Conservation (phyloP, 2,888 invertebrate genomes). For the Octonoba sinensis region DNA sequence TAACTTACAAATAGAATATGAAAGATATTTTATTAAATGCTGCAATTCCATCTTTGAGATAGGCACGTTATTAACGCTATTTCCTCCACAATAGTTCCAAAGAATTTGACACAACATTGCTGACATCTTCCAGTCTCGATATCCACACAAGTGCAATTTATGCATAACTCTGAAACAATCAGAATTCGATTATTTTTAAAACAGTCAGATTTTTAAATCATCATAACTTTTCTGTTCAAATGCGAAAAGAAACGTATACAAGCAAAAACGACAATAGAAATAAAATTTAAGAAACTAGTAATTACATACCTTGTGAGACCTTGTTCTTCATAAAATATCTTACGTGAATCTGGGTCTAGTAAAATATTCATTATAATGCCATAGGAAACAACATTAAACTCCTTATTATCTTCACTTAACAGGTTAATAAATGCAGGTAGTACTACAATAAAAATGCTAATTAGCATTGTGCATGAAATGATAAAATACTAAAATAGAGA, state of each 20-base stretch:
- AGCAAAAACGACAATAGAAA: neutral
- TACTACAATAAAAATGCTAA: conserved; percentile 21
- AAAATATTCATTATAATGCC: conserved; percentile 50
- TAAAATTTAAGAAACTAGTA: neutral
- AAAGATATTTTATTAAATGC: conserved; percentile 45
- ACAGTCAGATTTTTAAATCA: too few species aligned
- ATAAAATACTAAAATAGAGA: neutral
- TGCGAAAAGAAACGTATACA: too few species aligned
- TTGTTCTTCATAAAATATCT: conserved; percentile 46
- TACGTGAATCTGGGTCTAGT: conserved; percentile 25
- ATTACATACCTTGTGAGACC: conserved; percentile 39
- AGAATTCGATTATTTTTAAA: neutral
- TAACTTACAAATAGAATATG: conserved; percentile 46
- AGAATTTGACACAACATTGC: conserved; percentile 46
- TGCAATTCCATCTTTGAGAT: conserved; percentile 38
- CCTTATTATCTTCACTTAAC: conserved; percentile 38
- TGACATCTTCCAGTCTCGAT: conserved; percentile 50
- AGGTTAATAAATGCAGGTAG: conserved; percentile 42
- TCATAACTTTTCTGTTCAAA: too few species aligned
- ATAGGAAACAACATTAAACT: conserved; percentile 34
- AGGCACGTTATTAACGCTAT: conserved; percentile 1
- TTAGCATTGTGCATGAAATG: neutral
- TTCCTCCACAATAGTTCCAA: conserved; percentile 46
- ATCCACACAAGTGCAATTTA: conserved; percentile 46
- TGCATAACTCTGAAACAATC: conserved; percentile 35